Percentiles rank a stretch among this genome's conserved stretches.
Evolutionary conservation across 37 sponge, comb jelly and placozoan species (phyloP).

Genomic region (Cliona cf. orientalis): DNA sequence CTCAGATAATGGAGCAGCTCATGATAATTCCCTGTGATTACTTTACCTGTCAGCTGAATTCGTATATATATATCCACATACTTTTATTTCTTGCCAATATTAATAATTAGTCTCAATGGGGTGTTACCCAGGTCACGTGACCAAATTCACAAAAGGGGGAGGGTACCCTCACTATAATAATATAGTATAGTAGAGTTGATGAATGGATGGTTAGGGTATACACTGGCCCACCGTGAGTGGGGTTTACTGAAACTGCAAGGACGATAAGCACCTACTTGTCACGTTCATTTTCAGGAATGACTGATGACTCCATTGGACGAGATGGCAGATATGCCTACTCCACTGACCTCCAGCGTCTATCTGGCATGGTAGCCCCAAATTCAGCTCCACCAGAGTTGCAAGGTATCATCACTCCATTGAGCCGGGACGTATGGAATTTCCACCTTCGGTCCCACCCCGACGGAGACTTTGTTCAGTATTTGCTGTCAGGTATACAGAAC

Average conservation of each 20-base stretch:
- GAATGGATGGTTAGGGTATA: too few relatives aligned
- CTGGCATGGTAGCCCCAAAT: background rate
- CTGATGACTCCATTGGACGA: background rate
- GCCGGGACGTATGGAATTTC: background rate
- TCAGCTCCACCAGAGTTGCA: background rate
- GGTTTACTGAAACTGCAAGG: background rate
- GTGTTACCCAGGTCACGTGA: too few relatives aligned
- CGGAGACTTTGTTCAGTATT: background rate
- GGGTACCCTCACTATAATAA: too few relatives aligned
- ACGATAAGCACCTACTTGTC: background rate
- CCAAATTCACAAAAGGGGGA: too few relatives aligned
- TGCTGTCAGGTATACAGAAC: background rate
- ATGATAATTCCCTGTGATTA: too few relatives aligned
- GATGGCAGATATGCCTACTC: background rate
- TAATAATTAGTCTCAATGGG: too few relatives aligned
- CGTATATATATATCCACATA: too few relatives aligned
- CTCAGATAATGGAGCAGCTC: too few relatives aligned
- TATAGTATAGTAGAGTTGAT: too few relatives aligned
- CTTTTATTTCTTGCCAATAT: too few relatives aligned
- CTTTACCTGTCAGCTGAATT: too few relatives aligned
- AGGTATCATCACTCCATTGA: background rate
- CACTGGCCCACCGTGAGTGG: too few relatives aligned
- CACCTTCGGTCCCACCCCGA: slow-evolving; percentile 14
- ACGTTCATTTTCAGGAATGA: background rate
- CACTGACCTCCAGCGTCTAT: background rate